Percentiles rank a stretch among this genome's conserved stretches.
These are phyloP conservation scores for Brachyalestes nurse DNA, from an alignment of 2,797 vertebrate genomes.

Conservation along the genomic window DNA sequence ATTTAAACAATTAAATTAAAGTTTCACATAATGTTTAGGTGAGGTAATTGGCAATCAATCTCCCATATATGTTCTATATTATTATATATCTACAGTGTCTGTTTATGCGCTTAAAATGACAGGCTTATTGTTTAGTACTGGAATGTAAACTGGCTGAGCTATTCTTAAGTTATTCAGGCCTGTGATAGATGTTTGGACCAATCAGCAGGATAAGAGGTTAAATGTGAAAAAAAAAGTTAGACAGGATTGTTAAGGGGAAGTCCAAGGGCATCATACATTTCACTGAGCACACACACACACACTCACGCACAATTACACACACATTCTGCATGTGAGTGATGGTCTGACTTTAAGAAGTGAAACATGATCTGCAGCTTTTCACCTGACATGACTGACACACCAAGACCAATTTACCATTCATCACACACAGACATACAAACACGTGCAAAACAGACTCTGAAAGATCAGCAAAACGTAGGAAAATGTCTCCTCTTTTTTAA, in stretches of 20 bases:
- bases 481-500: neutral
- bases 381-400: slow-evolving; percentile 31
- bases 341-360: slow-evolving; percentile 33
- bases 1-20: too few relatives aligned
- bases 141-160: neutral
- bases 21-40: too few relatives aligned
- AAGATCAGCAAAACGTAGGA: neutral
- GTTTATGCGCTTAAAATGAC: too few relatives aligned
- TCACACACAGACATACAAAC: neutral
- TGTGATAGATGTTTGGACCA: neutral
- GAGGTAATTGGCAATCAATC: too few relatives aligned
- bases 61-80: too few relatives aligned
- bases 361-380: slow-evolving; percentile 40
- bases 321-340: slow-evolving; percentile 15
- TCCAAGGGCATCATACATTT: neutral
- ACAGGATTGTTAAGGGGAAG: slow-evolving; percentile 1
- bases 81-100: too few relatives aligned
- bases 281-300: too few relatives aligned
- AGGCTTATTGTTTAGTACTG: slow-evolving; percentile 6
- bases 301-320: too few relatives aligned
- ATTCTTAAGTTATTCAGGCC: neutral
- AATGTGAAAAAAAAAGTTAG: neutral
- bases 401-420: neutral
- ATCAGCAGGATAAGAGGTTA: neutral
- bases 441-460: neutral